phyloP scores from a whole-genome alignment of 2,888 invertebrate genomes.

The Conistra vaccinii region DNA sequence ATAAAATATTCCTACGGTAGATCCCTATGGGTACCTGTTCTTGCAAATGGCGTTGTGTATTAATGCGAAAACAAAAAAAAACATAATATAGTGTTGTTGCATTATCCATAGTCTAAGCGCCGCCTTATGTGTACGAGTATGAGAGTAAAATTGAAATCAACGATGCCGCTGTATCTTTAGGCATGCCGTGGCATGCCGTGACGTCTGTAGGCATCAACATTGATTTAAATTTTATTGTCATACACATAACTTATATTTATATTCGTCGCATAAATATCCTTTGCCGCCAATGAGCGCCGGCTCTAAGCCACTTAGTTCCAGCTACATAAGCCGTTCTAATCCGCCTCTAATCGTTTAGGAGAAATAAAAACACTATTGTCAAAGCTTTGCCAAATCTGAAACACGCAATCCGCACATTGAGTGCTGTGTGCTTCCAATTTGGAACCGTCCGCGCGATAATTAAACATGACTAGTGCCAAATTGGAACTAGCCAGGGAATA shows the following conservation, averaged over 20 bases:
- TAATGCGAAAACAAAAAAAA: neutral
- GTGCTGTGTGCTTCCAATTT: conserved; percentile 35
- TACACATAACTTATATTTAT: too few species aligned
- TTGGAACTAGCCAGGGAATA: conserved; percentile 17
- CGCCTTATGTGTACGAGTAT: too few species aligned
- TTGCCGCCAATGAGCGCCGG: too few species aligned
- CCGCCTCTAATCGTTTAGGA: neutral
- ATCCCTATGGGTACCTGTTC: too few species aligned
- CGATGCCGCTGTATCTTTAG: too few species aligned
- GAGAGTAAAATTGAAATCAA: too few species aligned
- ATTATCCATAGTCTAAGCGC: neutral
- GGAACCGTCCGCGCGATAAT: conserved; percentile 32
- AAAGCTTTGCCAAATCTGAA: conserved; percentile 34
- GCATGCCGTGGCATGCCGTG: too few species aligned
- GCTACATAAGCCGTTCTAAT: neutral
- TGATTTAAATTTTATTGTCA: too few species aligned
- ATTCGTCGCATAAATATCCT: too few species aligned
- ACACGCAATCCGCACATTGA: neutral
- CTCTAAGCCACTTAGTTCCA: neutral
- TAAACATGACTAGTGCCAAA: conserved; percentile 48
- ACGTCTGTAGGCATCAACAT: too few species aligned
- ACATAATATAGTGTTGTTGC: neutral
- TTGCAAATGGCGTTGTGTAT: neutral
- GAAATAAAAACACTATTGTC: neutral
- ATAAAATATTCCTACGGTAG: neutral